phyloP scores from a whole-genome alignment of 2,888 invertebrate genomes.

The Arrhopalites spinosus region DNA sequence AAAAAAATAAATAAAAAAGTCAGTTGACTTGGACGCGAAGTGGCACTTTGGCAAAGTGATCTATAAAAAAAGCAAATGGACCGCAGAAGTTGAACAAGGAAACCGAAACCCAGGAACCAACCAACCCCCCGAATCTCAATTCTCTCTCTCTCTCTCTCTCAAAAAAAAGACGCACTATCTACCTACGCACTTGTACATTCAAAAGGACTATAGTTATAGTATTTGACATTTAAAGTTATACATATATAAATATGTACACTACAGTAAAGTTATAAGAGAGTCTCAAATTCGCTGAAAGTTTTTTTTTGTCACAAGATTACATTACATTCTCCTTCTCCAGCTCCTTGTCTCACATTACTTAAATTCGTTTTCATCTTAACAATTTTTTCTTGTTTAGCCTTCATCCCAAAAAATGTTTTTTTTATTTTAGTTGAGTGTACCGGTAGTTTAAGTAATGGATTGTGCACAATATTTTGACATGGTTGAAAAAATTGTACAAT shows the following conservation, averaged over 20 bases:
- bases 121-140: constrained; percentile 9
- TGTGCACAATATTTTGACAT: too few relatives aligned
- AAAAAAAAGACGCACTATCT: neutral
- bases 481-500: too few relatives aligned
- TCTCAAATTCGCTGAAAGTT: neutral
- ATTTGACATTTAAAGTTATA: too few relatives aligned
- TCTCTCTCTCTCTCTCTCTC: neutral
- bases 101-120: constrained; percentile 9
- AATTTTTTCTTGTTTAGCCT: too few relatives aligned
- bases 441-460: too few relatives aligned
- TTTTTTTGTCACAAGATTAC: neutral
- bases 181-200: neutral
- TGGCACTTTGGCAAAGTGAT: constrained; percentile 53
- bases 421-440: too few relatives aligned
- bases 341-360: constrained; percentile 5
- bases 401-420: too few relatives aligned
- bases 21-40: constrained; percentile 51
- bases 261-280: too few relatives aligned
- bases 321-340: neutral
- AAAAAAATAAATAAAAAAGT: constrained; percentile 49
- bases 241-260: neutral
- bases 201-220: too few relatives aligned
- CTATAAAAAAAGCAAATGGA: constrained; percentile 49
- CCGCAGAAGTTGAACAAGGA: constrained; percentile 34
- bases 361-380: neutral